Evolutionary conservation across 2,888 invertebrate genomes (phyloP), one percentile per base, ranked within the genome.

Genomic region (Drosophila planitibia): DNA sequence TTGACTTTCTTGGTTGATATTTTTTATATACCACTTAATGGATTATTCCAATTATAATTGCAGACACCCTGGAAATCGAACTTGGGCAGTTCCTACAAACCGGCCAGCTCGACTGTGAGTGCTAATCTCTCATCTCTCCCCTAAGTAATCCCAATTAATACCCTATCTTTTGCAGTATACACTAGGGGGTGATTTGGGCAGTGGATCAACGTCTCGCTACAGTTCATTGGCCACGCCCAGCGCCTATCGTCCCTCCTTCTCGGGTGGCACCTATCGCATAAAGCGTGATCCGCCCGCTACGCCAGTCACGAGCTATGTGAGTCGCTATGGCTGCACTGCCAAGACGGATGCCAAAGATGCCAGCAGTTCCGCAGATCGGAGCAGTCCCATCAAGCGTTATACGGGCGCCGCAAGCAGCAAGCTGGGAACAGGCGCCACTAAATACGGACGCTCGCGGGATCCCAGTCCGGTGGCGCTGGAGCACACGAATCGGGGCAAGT

Each of bases 161-260:
- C 6, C 12, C 7, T 16, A 33, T 30, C 3, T 22, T 33, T 51
- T 25, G 28, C 73, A 93, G 93, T 93, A 93, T 54, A 89, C 93
- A 1, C 80, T 93, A 4, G 89, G 93, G 4, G 89, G 92, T 22
- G 93, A 93, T 63, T 90, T 93, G 22, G 81, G 87, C 35, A 86
- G 83, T 28, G 73, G 67, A 5, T 51, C 89, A 57, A 84, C 82
- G 0, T 76, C 91, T 4, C 90, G 93, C 9, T 93, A 93, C 70
- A 86, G 87, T 5, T 93, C 93, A 1, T 58, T 93, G 57, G 79
- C 91, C 57, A 88, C 93, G 25, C 92, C 93, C 22, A 92, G 91
- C 53, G 83, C 93, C n/a, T 94, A 92, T 72, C 89, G 94, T 41
- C 94, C 94, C 3, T 93, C 93, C 0, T 94, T 93, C 65, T 93